Evolutionary conservation across 2,113 vertebrate species (phyloP), one percentile per base, ranked within the genome.

Genomic region (Puffinus mauretanicus): DNA sequence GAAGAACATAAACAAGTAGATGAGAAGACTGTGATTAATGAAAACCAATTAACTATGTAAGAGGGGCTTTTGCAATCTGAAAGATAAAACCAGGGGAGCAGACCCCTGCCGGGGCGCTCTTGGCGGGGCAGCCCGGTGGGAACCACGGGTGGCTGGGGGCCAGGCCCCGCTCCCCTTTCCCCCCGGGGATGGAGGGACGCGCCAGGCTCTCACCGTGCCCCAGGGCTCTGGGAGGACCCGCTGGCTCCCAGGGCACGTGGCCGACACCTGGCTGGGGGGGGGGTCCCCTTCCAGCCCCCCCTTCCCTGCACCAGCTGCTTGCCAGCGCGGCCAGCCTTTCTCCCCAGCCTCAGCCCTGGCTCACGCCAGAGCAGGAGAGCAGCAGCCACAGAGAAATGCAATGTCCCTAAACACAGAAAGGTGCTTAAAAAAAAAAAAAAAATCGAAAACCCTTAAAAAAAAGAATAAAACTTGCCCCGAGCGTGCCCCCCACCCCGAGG

Each of bases 1-100:
- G 95, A 95, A 91, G 72, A 96, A 57, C 15, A 65, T 94, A 97
- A 97, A 96, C 87, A 97, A 96, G 70, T 71, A 96, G 91, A 96
- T 62, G 76, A 97, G 80, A 92, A 95, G 94, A 55, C 58, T 12
- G 2, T 95, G 94, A 97, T 97, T 97, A 97, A 96, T 97, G 95
- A 94, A 95, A 97, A 95, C 36, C 87, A 94, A 34, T 81, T 64
- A 90, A 17, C 52, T 78, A 14, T 22, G 44, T 66, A 38, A 88
- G 26, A 86, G 32, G 47, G 49, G 17, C 8, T 88, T 86, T 67
- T 55, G 40, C 30, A 47, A 27, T 46, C 40, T 49, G 40, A 67
- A 78, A 82, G 72, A 64, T 51, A 66, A 78, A 90, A 52, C 14
- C 26, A 62, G 34, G 54, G 66, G 27, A 67, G 42, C 34, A 78